These are phyloP conservation scores for Patella caerulea DNA, from an alignment of 2,888 invertebrate species.

Conservation along the genomic window DNA sequence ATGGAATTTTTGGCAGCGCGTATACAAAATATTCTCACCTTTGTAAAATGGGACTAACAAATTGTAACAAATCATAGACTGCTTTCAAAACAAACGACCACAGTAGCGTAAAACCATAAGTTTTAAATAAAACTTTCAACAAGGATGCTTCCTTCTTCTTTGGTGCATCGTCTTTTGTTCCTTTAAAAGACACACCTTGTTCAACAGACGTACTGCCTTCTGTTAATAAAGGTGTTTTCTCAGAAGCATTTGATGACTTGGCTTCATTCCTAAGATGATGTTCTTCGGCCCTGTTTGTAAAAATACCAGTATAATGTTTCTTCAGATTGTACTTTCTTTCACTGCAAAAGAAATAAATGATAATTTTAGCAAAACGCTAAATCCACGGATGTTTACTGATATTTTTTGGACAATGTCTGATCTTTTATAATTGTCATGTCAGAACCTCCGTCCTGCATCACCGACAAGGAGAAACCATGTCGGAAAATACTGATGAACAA, in stretches of 20 bases:
- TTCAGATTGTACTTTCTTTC: too few species aligned
- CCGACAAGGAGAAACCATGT: too few species aligned
- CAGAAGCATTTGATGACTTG: slow-evolving; percentile 4
- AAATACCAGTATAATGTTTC: too few species aligned
- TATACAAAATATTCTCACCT: slow-evolving; percentile 40
- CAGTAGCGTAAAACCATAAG: slow-evolving; percentile 51
- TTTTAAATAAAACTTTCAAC: slow-evolving; percentile 44
- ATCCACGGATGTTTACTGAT: too few species aligned
- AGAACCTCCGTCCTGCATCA: too few species aligned
- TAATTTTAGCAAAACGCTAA: too few species aligned
- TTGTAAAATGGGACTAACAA: slow-evolving; percentile 52
- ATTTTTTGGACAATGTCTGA: too few species aligned
- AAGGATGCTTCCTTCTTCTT: slow-evolving; percentile 62
- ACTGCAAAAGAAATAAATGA: too few species aligned
- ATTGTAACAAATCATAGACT: slow-evolving; percentile 54
- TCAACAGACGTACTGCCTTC: slow-evolving; percentile 14
- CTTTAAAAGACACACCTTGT: slow-evolving; percentile 29
- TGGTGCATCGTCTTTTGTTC: slow-evolving; percentile 27
- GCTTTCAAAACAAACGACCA: slow-evolving; percentile 53
- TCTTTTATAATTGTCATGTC: too few species aligned
- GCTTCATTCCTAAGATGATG: too few species aligned
- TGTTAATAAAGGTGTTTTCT: slow-evolving; percentile 38
- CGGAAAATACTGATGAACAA: too few species aligned
- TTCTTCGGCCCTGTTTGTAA: too few species aligned
- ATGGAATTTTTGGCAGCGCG: not conserved